Percentiles rank a stretch among this genome's conserved stretches.
Evolutionary conservation across 2,113 vertebrate genomes (phyloP).

Genomic region (Tricholaema leucomelas): DNA sequence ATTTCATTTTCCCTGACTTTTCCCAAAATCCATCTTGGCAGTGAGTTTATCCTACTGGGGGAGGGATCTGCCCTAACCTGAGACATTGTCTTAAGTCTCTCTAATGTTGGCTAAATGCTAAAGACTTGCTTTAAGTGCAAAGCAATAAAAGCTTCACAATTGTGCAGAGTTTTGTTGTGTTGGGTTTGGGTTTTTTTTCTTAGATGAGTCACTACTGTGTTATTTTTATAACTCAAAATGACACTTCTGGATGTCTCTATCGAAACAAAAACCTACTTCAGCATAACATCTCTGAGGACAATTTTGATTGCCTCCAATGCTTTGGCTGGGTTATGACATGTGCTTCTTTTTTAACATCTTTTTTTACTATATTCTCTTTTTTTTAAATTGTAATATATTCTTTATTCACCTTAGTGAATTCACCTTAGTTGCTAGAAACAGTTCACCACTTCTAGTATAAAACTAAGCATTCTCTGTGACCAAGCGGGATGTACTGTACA

Average conservation of each 20-base stretch:
- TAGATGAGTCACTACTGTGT: not conserved
- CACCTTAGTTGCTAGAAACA: not conserved
- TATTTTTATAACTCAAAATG: not conserved
- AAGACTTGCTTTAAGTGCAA: not conserved
- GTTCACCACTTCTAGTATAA: not conserved
- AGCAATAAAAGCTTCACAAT: not conserved
- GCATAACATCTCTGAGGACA: not conserved
- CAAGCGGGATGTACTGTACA: not conserved
- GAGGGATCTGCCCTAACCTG: too few relatives aligned
- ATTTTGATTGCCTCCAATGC: not conserved
- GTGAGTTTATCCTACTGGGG: too few relatives aligned
- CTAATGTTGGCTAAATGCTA: not conserved
- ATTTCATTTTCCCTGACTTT: too few relatives aligned
- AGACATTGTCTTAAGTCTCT: not conserved
- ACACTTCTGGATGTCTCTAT: not conserved
- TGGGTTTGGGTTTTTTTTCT: not conserved
- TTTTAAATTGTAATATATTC: too few relatives aligned
- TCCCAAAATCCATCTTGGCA: too few relatives aligned
- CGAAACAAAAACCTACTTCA: not conserved
- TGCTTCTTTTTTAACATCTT: not conserved
- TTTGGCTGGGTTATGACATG: not conserved
- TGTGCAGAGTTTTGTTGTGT: not conserved
- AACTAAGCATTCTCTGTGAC: not conserved
- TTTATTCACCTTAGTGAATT: accelerated
- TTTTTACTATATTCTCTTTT: too few relatives aligned